These are phyloP conservation scores for Agriotes lineatus DNA, from an alignment of 2,888 invertebrate genomes.

Conservation along the genomic window DNA sequence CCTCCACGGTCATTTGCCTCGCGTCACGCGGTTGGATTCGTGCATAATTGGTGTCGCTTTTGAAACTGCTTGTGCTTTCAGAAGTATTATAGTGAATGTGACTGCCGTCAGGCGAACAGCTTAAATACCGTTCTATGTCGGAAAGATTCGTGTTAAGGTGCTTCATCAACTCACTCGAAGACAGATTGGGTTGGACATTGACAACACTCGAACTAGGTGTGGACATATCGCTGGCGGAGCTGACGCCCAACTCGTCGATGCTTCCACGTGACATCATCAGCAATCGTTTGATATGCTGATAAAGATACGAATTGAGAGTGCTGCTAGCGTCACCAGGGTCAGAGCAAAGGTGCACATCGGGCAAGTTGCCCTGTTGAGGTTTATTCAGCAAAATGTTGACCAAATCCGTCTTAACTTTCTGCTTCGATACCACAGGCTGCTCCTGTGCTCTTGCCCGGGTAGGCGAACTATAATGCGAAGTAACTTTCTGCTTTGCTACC, in stretches of 20 bases:
- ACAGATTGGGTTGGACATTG: conserved; percentile 63
- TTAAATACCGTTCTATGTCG: conserved; percentile 51
- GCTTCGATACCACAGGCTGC: not conserved
- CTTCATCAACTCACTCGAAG: conserved; percentile 47
- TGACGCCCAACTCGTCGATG: conserved; percentile 67
- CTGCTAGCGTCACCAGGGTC: not conserved
- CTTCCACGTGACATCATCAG: conserved; percentile 68
- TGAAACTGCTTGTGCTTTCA: conserved; percentile 10
- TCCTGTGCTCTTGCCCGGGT: too few relatives aligned
- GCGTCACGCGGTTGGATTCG: not conserved
- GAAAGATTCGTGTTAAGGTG: conserved; percentile 54
- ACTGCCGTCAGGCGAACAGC: conserved; percentile 46
- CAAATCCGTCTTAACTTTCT: conserved; percentile 19
- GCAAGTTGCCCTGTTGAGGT: conserved; percentile 54
- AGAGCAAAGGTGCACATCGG: not conserved
- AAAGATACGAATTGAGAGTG: not conserved
- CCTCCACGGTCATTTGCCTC: conserved; percentile 10
- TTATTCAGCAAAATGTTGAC: conserved; percentile 50
- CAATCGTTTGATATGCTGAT: conserved; percentile 67
- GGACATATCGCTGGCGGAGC: conserved; percentile 65
- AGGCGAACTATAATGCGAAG: too few relatives aligned
- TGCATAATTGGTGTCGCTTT: not conserved
- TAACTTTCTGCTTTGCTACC: too few relatives aligned
- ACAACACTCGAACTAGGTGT: conserved; percentile 68
- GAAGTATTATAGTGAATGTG: conserved; percentile 36